phyloP scores from a whole-genome alignment of 2,888 invertebrate species.

The Erannis defoliaria region DNA sequence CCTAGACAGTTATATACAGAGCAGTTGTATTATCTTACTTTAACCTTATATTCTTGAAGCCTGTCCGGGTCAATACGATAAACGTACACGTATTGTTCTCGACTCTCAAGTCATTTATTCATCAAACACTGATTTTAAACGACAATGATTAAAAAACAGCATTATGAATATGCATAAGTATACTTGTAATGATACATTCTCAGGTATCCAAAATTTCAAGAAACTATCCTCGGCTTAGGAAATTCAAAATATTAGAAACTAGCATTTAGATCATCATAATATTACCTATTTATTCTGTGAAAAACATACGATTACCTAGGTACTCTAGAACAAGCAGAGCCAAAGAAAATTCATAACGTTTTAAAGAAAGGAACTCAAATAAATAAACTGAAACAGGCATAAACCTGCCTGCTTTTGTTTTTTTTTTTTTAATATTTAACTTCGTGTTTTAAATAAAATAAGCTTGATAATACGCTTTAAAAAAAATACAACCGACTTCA shows the following conservation, averaged over 20 bases:
- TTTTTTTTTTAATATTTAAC: too few species aligned
- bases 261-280: too few species aligned
- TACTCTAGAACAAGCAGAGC: not conserved
- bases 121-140: constrained; percentile 14
- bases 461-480: too few species aligned
- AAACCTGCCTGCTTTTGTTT: too few species aligned
- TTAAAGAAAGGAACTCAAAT: not conserved
- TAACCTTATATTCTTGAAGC: constrained; percentile 43
- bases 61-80: constrained; percentile 55
- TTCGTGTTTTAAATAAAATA: not conserved
- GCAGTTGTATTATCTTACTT: constrained; percentile 37
- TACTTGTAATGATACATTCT: too few species aligned
- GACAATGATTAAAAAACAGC: not conserved
- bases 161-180: too few species aligned
- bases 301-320: not conserved
- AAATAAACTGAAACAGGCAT: not conserved
- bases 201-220: too few species aligned
- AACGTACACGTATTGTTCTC: constrained; percentile 33
- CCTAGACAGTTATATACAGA: constrained; percentile 13
- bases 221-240: too few species aligned
- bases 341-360: not conserved
- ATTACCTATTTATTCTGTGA: not conserved
- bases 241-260: too few species aligned
- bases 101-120: constrained; percentile 11
- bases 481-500: too few species aligned